Base-by-base conservation (phyloP, 1,140 invertebrate genomes). In the Diachasmimorpha longicaudata region DNA sequence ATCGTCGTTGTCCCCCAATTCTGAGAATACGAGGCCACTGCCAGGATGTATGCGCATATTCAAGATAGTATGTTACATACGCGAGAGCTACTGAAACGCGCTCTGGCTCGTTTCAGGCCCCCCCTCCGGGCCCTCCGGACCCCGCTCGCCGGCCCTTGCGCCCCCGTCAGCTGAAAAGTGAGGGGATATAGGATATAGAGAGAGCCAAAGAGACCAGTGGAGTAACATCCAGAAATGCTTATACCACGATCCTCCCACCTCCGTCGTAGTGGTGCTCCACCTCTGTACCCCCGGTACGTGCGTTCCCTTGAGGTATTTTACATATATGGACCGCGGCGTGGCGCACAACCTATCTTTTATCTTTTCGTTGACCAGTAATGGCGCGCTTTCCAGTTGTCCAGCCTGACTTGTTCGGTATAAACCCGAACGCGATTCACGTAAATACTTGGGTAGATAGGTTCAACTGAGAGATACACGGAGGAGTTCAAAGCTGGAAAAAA, bases 1-100 rank as follows among this genome's bases (percentile, higher is more conserved):
- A 68, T 68, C 66, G 58, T 68, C 71, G 63, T 55, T 36, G 66
- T 74, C 39, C 84, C 78, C 83, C 82, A 84, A 86, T 88, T 88
- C 86, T 84, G 79, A 82, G 86, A 88, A 88, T 84, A 86, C 83
- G 81, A 82, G 85, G 81, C 77, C 78, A 79, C 74, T 72, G 39
- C 25, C 67, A 25, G 70, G 86, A 89, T 87, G 85, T 86, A 88
- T 89, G 86, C 86, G 85, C 86, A 88, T 88, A 89, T 87, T 88
- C 87, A 88, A 88, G 86, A 88, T 89, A 87, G 87, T 89, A 89
- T 87, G 86, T 87, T 86, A 84, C 87, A 88, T 85, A 83, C 86
- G 80, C 77, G 85, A 85, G 84, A 84, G 84, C 82, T 84, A 83
- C 82, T 81, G 81, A 81, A 82, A 81, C 36, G 19, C 58, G 63